Conservation (phyloP, 2,113 vertebrate species). For the Psettodes erumei region DNA sequence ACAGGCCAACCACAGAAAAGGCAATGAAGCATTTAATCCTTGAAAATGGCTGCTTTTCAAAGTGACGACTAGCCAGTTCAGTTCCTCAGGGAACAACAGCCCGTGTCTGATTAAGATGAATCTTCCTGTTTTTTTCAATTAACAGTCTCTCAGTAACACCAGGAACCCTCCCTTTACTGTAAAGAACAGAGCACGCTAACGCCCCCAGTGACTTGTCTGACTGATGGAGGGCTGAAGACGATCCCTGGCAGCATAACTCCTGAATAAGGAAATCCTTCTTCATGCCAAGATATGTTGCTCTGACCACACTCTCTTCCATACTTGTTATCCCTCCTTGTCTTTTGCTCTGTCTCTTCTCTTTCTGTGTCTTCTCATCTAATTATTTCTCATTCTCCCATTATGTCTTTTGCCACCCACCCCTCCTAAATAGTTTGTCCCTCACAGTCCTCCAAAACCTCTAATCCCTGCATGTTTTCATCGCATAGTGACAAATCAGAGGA, state of each 20-base stretch:
- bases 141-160: conserved; percentile 25
- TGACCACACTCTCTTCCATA: conserved; percentile 25
- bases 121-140: conserved; percentile 21
- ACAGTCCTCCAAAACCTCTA: conserved; percentile 31
- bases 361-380: conserved; percentile 19
- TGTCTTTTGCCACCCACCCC: conserved; percentile 6
- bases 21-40: conserved; percentile 19
- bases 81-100: neutral
- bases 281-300: conserved; percentile 56
- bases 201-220: conserved; percentile 28
- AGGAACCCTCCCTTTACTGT: conserved; percentile 18
- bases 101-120: conserved; percentile 36
- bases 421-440: neutral
- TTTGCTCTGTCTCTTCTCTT: conserved; percentile 22
- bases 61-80: conserved; percentile 5
- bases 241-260: conserved; percentile 45
- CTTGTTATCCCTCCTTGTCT: conserved; percentile 4
- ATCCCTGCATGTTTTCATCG: conserved; percentile 49
- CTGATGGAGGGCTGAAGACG: conserved; percentile 31
- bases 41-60: conserved; percentile 29
- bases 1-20: conserved; percentile 36
- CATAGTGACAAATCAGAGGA: conserved; percentile 56
- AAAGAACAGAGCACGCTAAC: conserved; percentile 12
- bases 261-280: conserved; percentile 25
- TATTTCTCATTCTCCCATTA: conserved; percentile 3